These are phyloP conservation scores for Monochamus saltuarius DNA, from an alignment of 1,140 invertebrate genomes.

Conservation along the genomic window DNA sequence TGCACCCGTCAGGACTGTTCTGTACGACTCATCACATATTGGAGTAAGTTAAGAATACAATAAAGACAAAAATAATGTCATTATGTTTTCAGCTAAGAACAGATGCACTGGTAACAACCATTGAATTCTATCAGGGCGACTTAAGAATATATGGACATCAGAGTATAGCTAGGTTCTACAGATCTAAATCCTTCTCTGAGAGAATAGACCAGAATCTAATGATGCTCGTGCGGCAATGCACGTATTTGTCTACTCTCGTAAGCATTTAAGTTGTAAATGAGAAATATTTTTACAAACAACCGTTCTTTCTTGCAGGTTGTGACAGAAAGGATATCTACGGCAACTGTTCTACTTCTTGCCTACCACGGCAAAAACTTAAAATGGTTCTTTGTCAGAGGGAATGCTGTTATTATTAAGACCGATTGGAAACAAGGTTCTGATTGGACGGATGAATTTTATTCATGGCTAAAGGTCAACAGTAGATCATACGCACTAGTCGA, in stretches of 20 bases:
- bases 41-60: constrained; percentile 52
- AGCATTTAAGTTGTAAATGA: constrained; percentile 23
- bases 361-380: constrained; percentile 64
- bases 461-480: constrained; percentile 65
- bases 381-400: constrained; percentile 68
- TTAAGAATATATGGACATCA: constrained; percentile 63
- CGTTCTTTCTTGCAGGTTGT: constrained; percentile 60
- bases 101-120: constrained; percentile 54
- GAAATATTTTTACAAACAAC: too few species aligned
- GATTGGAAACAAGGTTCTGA: constrained; percentile 67
- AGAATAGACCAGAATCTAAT: constrained; percentile 66
- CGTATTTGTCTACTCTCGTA: constrained; percentile 65
- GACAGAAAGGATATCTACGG: constrained; percentile 76
- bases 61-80: constrained; percentile 21
- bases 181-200: constrained; percentile 63
- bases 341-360: constrained; percentile 74
- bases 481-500: constrained; percentile 66
- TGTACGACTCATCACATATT: constrained; percentile 65
- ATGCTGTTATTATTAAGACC: constrained; percentile 69
- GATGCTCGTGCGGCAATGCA: constrained; percentile 62
- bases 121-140: constrained; percentile 61
- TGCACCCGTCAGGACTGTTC: constrained; percentile 66
- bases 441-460: constrained; percentile 67
- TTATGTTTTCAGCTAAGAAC: constrained; percentile 51
- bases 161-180: constrained; percentile 62